Conservation (phyloP, 2,113 vertebrate genomes). For the Centrocercus urophasianus region DNA sequence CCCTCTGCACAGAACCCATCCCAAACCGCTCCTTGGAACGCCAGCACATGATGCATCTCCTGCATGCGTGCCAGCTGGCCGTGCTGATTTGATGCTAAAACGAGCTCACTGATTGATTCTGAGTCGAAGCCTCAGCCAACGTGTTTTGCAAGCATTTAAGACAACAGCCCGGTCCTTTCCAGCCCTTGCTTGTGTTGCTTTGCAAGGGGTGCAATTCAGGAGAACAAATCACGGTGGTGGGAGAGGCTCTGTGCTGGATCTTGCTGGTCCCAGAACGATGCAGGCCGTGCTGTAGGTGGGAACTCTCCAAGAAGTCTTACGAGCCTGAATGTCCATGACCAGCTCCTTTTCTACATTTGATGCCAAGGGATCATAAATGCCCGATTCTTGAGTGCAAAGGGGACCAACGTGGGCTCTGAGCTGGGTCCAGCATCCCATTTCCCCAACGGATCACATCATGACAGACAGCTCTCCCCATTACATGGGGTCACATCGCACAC, state of each 20-base stretch:
- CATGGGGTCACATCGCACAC: too few species aligned
- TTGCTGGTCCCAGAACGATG: not conserved
- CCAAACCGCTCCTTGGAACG: not conserved
- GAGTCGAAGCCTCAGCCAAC: not conserved
- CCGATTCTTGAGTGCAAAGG: not conserved
- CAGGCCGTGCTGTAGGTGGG: not conserved
- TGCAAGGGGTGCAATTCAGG: not conserved
- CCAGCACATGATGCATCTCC: not conserved
- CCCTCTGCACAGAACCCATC: not conserved
- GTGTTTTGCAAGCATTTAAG: not conserved
- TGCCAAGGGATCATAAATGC: not conserved
- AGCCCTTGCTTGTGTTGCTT: not conserved
- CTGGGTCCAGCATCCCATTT: not conserved
- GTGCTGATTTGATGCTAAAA: constrained; percentile 39
- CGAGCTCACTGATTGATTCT: not conserved
- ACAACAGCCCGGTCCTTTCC: not conserved
- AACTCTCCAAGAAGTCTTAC: not conserved
- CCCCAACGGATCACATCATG: too few species aligned
- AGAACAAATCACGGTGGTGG: not conserved
- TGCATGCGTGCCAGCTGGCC: constrained; percentile 23
- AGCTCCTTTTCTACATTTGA: rapidly evolving
- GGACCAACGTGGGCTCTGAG: not conserved
- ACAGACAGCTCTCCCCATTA: not conserved
- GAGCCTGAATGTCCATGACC: not conserved
- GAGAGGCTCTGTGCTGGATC: not conserved